A percentile compares a stretch with the other conserved stretches of the same genome.
These are phyloP conservation scores for Oscheius sp. DNA, from an alignment of 2,888 invertebrate species.

Conservation along the genomic window DNA sequence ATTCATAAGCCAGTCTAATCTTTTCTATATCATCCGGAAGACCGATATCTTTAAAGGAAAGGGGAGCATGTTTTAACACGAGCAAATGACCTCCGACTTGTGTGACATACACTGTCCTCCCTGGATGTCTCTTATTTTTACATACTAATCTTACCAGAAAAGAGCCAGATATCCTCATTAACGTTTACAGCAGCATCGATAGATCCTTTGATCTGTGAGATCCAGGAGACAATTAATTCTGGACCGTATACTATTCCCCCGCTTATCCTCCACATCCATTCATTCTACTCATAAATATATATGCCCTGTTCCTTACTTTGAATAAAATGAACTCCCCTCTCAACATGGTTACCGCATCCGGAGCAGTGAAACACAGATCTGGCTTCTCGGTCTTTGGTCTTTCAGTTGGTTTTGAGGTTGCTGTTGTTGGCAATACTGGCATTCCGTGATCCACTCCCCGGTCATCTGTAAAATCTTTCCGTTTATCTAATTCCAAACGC, in stretches of 20 bases:
- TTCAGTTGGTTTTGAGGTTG: background rate
- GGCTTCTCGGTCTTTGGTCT: background rate
- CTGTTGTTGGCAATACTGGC: background rate
- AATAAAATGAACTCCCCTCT: slow-evolving; percentile 22
- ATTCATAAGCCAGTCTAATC: slow-evolving; percentile 20
- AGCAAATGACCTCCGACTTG: background rate
- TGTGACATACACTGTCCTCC: slow-evolving; percentile 14
- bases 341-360: slow-evolving; percentile 19
- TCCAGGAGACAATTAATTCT: background rate
- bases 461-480: background rate
- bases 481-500: background rate
- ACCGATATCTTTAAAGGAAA: slow-evolving; percentile 6
- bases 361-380: background rate
- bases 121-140: background rate
- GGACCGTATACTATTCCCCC: slow-evolving; percentile 3
- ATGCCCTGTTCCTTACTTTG: slow-evolving; percentile 26
- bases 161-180: slow-evolving; percentile 23
- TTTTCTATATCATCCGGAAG: background rate
- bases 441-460: background rate
- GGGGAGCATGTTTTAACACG: slow-evolving; percentile 25
- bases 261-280: slow-evolving; percentile 28
- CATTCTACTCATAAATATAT: background rate
- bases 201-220: slow-evolving; percentile 2
- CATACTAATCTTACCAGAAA: slow-evolving; percentile 5
- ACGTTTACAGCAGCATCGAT: slow-evolving; percentile 27